Evolutionary conservation across 2,113 vertebrate genomes (phyloP).

Genomic region (Caloenas nicobarica): DNA sequence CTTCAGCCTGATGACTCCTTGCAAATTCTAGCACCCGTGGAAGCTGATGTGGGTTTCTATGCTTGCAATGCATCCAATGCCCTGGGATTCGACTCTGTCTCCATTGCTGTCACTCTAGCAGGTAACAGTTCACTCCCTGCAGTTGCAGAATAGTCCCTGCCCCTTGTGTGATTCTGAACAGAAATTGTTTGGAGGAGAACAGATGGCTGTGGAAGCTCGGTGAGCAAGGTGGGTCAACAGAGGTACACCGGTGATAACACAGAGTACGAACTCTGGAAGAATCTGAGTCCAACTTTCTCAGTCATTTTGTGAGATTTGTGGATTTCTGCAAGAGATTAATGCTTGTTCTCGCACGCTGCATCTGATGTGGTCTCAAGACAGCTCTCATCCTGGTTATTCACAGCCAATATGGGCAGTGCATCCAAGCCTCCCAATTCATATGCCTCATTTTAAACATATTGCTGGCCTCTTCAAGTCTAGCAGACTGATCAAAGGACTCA

Average conservation of each 20-base stretch:
- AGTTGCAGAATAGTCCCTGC: background rate
- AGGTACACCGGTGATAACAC: background rate
- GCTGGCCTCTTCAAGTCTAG: background rate
- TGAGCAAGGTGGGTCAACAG: background rate
- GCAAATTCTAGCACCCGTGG: slow-evolving; percentile 84
- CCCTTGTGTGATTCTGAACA: background rate
- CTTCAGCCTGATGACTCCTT: slow-evolving; percentile 87
- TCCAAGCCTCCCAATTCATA: background rate
- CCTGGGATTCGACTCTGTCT: slow-evolving; percentile 85
- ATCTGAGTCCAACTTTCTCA: background rate
- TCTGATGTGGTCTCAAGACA: background rate
- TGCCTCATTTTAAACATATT: background rate
- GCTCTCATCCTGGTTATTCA: background rate
- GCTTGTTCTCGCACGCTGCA: background rate
- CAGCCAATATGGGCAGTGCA: background rate
- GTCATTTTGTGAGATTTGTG: background rate
- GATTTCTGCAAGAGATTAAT: background rate
- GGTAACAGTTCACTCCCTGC: slow-evolving; percentile 70
- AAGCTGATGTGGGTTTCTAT: slow-evolving; percentile 91
- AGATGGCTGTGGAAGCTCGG: background rate
- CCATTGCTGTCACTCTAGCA: slow-evolving; percentile 87
- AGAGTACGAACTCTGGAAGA: background rate
- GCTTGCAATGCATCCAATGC: slow-evolving; percentile 88
- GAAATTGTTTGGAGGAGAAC: background rate
- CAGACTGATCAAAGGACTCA: background rate